Conservation (phyloP, 2,888 invertebrate genomes). For the Ophonus ardosiacus region DNA sequence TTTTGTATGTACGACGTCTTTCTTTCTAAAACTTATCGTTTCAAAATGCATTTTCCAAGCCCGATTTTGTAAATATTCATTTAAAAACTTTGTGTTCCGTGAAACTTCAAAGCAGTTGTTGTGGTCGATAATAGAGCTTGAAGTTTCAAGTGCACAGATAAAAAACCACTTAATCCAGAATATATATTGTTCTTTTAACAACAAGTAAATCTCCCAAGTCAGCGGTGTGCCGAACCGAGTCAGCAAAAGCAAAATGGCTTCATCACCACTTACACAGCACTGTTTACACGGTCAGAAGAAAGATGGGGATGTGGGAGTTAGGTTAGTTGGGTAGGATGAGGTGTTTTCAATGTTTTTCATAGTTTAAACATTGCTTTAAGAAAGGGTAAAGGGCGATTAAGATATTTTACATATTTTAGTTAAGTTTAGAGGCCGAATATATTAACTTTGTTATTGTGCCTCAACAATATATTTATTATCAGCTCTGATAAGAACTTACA, state of each 20-base stretch:
- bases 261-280: conserved; percentile 18
- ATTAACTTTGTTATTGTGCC: too few relatives aligned
- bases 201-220: conserved; percentile 32
- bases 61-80: conserved; percentile 28
- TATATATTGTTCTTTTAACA: conserved; percentile 50
- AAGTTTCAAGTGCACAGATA: conserved; percentile 44
- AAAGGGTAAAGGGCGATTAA: too few relatives aligned
- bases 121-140: conserved; percentile 5
- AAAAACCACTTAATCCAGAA: conserved; percentile 42
- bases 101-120: conserved; percentile 25
- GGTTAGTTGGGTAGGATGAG: too few relatives aligned
- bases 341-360: too few relatives aligned
- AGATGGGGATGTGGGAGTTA: too few relatives aligned
- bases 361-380: too few relatives aligned
- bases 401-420: too few relatives aligned
- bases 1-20: not conserved
- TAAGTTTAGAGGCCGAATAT: too few relatives aligned
- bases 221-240: not conserved
- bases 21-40: not conserved
- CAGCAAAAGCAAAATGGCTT: conserved; percentile 44
- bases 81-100: not conserved
- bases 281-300: conserved; percentile 9
- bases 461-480: too few relatives aligned
- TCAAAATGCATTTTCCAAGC: not conserved
- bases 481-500: too few relatives aligned